Base-by-base conservation (phyloP, 1,140 invertebrate species). In the Bombus waltoni region DNA sequence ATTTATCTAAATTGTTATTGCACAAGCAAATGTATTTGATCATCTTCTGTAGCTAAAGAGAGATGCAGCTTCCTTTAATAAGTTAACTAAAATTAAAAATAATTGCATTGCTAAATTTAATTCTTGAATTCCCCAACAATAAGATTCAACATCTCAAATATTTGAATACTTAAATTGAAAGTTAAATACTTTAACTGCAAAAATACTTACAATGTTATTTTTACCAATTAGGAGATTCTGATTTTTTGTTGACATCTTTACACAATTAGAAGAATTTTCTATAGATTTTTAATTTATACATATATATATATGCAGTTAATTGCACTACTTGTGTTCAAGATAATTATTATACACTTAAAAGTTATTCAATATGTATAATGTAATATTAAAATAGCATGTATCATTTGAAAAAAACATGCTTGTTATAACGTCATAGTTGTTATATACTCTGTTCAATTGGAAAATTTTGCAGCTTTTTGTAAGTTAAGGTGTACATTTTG, bases 401-500 rank as follows among this genome's bases (percentile, higher is more conserved):
- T 22, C 25, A 74, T 59, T 40, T 25, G 28, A 35, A 65, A 40
- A 70, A 25, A 25, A 66, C 40, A 22, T 70, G 57, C 38, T 75
- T 75, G 47, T 62, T 82, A 22, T 76, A 25, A 80, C 0, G 32
- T 73, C 3, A 22, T 6, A 72, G 1, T 81, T 68, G 32, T 40
- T 80, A 81, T 73, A 28, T 65, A 59, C 10, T 78, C 70, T 53
- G 22, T 77, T 70, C 57, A 65, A n/a, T 6, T 35, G 5, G 62
- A 44, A 22, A 38, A 57, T 65, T 35, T 81, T 42, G 57, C n/a
- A 65, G 10, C 4, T 66, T 65, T 15, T 40, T 42, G 65, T 83
- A 83, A 70, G 35, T 57, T 70, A 25, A 22, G 8, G 32, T 40
- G 62, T 77, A 77, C 35, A 85, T 70, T 78, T 9, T 89, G 42